Percentiles rank a stretch among this genome's conserved stretches.
These are phyloP conservation scores for Tipula vernalis DNA, from an alignment of 2,888 invertebrate species.

Conservation along the genomic window DNA sequence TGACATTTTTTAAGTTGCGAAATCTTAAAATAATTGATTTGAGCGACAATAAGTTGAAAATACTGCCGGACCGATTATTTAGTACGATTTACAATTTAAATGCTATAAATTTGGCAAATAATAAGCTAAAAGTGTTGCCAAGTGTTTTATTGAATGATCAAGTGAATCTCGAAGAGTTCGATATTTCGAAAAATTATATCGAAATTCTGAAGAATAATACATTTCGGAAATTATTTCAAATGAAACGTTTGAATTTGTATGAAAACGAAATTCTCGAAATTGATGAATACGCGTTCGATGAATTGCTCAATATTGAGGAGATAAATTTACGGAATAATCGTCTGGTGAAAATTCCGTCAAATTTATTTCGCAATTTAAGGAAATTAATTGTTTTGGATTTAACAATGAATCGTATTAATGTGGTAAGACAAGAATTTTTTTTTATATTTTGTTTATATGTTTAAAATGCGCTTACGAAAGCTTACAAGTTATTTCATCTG, in stretches of 20 bases:
- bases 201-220: conserved; percentile 38
- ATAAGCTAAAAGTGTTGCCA: conserved; percentile 38
- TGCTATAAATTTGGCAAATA: conserved; percentile 31
- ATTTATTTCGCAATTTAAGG: conserved; percentile 26
- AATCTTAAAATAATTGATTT: conserved; percentile 49
- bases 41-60: conserved; percentile 43
- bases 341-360: conserved; percentile 31
- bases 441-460: too few species aligned
- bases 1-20: conserved; percentile 39
- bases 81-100: conserved; percentile 32
- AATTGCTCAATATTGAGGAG: conserved; percentile 26
- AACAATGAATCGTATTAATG: conserved; percentile 30
- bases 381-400: conserved; percentile 28
- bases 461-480: too few species aligned
- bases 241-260: conserved; percentile 46
- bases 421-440: conserved; percentile 19
- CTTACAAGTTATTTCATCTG: too few species aligned
- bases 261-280: conserved; percentile 41
- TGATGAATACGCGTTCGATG: conserved; percentile 27
- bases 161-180: conserved; percentile 45
- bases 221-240: conserved; percentile 37
- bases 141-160: conserved; percentile 40
- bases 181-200: conserved; percentile 49
- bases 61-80: conserved; percentile 42
- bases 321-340: conserved; percentile 38